Evolutionary conservation across 2,113 vertebrate genomes (phyloP), one percentile per base, ranked within the genome.

Genomic region (Tapirus terrestris): DNA sequence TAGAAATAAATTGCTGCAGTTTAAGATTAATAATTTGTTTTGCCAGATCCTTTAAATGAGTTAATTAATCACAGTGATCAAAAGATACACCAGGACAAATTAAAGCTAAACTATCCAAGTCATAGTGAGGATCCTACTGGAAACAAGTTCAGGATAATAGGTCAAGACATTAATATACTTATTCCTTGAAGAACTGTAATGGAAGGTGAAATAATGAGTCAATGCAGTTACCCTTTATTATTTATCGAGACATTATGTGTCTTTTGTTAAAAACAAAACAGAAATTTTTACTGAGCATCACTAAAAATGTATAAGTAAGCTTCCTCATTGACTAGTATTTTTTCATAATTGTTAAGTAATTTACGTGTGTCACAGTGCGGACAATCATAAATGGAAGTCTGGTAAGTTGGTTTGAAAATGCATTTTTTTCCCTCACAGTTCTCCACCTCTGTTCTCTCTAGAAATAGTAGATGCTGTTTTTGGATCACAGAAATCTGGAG

Each of bases 291-390:
- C 33, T 39, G 72, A n/a, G 39, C 68, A 18, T 86, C 53, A 84
- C 93, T 89, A 95, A 97, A 96, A 73, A 73, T 60, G 61, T 70
- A 45, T 91, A 95, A 91, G 51, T 97, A 96, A 96, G 72, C 14
- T 20, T 80, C n/a, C 33, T 83, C 65, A 70, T 43, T 83, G 56
- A 39, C 18, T 67, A 45, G 45, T 77, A 36, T 77, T 82, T 31
- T 82, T 95, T 95, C 48, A 73, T 43, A 90, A 36, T 17, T 86
- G 60, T 92, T 45, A 76, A 77, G 27, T 48, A 53, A 70, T 88
- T 88, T 67, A 72, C 48, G 2, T 60, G 76, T 53, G 65, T 82
- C 29, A 33, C 33, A 31, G 36, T 48, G n/a, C 43, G 53, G 43
- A 89, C 76, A 29, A 20, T 60, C 25, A 53, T 25, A 88, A 89